phyloP scores from a whole-genome alignment of 2,888 invertebrate genomes.

The Patella ulyssiponensis region DNA sequence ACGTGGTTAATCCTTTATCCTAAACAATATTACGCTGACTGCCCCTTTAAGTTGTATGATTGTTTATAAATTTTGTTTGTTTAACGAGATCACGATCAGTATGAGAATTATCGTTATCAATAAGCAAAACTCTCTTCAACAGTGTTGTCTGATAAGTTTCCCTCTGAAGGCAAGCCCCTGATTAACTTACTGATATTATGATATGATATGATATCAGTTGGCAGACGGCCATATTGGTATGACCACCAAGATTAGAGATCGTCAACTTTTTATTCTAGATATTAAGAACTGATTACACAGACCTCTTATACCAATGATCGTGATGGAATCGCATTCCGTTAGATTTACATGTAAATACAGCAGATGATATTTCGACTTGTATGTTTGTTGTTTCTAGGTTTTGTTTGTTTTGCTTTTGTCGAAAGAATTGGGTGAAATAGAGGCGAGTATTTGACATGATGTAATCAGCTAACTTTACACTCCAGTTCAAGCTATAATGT shows the following conservation, averaged over 20 bases:
- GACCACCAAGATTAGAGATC: slow-evolving; percentile 3
- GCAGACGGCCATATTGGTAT: not conserved
- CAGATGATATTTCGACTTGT: slow-evolving; percentile 9
- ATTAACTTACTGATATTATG: not conserved
- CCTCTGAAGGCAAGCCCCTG: not conserved
- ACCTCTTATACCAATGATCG: not conserved
- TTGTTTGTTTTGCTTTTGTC: slow-evolving; percentile 9
- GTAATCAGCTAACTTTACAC: slow-evolving; percentile 8
- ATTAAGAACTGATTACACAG: not conserved
- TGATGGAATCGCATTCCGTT: slow-evolving; percentile 1
- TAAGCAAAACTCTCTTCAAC: too few species aligned
- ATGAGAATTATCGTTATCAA: too few species aligned
- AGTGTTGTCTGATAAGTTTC: too few species aligned
- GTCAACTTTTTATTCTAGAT: slow-evolving; percentile 3
- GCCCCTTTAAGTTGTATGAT: too few species aligned
- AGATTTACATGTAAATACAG: slow-evolving; percentile 5
- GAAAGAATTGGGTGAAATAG: slow-evolving; percentile 8
- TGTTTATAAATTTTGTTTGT: too few species aligned
- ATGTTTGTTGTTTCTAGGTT: not conserved
- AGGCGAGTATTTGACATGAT: slow-evolving; percentile 11
- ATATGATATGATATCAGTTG: slow-evolving; percentile 11
- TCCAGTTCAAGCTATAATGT: not conserved
- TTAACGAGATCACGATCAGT: too few species aligned
- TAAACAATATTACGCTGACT: too few species aligned
- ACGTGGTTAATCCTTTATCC: too few species aligned